Conservation (phyloP, 2,113 vertebrate species). For the Passer montanus region DNA sequence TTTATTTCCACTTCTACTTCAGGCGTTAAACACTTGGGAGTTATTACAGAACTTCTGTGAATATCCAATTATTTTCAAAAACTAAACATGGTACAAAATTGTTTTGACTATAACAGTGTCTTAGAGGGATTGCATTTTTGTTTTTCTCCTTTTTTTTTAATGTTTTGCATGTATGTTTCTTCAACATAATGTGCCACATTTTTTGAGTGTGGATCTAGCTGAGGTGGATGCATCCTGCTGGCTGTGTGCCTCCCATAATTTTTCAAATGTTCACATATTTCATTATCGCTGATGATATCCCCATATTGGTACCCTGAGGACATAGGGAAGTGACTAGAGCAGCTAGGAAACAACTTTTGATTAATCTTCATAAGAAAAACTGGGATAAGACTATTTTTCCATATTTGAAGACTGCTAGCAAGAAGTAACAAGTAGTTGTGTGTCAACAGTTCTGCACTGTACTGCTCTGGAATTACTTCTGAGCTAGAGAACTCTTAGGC, state of each 20-base stretch:
- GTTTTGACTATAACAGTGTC: background rate
- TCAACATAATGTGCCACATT: background rate
- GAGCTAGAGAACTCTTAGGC: background rate
- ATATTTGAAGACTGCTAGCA: background rate
- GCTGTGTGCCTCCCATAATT: background rate
- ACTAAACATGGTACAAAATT: background rate
- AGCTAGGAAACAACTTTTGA: background rate
- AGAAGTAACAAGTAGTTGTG: background rate
- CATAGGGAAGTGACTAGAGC: background rate
- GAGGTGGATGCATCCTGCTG: background rate
- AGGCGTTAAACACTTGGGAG: background rate
- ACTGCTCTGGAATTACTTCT: background rate
- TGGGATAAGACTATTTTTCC: background rate
- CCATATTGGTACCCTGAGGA: background rate
- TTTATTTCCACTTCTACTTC: background rate
- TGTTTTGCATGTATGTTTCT: background rate
- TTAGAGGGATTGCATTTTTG: accelerated
- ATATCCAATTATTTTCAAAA: background rate
- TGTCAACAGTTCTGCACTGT: background rate
- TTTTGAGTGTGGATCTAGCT: background rate
- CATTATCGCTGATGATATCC: background rate
- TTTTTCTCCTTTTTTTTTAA: background rate
- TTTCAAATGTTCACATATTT: background rate
- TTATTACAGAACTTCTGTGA: background rate
- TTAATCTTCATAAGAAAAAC: background rate